Evolutionary conservation across 64 coral and sea anemone genomes (phyloP), one percentile per base, ranked within the genome.

Genomic region (Montipora capricornis): DNA sequence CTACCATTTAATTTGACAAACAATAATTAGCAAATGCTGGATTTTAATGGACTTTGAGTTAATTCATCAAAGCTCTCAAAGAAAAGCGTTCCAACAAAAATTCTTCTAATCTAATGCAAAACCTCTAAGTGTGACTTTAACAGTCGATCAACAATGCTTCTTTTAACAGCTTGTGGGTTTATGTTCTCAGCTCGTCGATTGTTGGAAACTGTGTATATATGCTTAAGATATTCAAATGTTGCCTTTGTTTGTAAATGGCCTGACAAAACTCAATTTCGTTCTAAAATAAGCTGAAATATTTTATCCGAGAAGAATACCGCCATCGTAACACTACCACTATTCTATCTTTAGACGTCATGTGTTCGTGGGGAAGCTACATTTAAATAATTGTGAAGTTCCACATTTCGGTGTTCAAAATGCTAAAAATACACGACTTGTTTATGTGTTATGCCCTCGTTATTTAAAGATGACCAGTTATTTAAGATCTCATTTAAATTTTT

Each of bases 191-290:
- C 67, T 44, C 62, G 20, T 71, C 82, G 82, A 68, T 16, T 70
- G 19, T 78, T 82, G 22, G 45, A 73, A 86, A 20, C 16, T 86
- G 82, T 86, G 82, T 86, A 86, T 68, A 86, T 69, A 86, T 86
- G 62, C 82, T 86, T 73, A 86, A 86, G 45, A 44, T 71, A n/a
- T 62, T 86, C 44, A 70, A 73, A 71, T 86, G 82, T 73, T 84
- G 44, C 37, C 81, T 68, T 86, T 86, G 82, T 86, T 47, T 71
- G 66, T n/a, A 73, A 13, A 73, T 73, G 7, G 47, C 49, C 17
- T 13, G 7, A 86, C 7, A 50, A 51, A 70, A 50, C 48, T 86
- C 17, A 44, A 86, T 49, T 86, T 49, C n/a, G 19, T 6, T 11
- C 14, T 49, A 48, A 86, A 71, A 44, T 71, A 20, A 70, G 12